Conservation (phyloP, 2,113 vertebrate species). For the Hippocampus abdominalis region DNA sequence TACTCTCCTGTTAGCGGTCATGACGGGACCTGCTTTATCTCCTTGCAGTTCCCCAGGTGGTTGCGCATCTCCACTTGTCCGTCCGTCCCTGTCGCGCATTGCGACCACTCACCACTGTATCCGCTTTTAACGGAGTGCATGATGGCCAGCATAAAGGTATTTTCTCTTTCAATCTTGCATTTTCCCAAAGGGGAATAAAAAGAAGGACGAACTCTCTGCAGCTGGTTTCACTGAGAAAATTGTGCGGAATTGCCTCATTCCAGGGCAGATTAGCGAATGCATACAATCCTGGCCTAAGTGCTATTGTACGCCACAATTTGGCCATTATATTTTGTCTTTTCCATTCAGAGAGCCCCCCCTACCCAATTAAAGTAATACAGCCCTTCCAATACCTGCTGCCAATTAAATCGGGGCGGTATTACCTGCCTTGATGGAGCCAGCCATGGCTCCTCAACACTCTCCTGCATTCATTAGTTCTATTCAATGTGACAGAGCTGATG, state of each 20-base stretch:
- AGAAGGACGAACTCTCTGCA: constrained; percentile 87
- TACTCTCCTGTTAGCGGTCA: constrained; percentile 79
- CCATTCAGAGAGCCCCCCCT: constrained; percentile 84
- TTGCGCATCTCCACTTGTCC: constrained; percentile 82
- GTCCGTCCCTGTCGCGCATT: constrained; percentile 79
- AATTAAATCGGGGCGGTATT: constrained; percentile 97
- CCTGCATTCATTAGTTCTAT: constrained; percentile 93
- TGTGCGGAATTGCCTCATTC: constrained; percentile 99
- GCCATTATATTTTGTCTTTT: constrained; percentile 99
- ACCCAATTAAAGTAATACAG: constrained; percentile 99
- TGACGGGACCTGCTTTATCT: constrained; percentile 85
- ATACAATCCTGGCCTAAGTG: constrained; percentile 97
- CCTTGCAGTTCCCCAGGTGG: constrained; percentile 59
- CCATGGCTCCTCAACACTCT: constrained; percentile 80
- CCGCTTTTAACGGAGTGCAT: constrained; percentile 91
- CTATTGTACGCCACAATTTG: constrained; percentile 98
- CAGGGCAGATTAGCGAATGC: constrained; percentile 98
- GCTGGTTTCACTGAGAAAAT: constrained; percentile 99
- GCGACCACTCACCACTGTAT: constrained; percentile 87
- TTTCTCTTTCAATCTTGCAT: constrained; percentile 99
- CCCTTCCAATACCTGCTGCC: constrained; percentile 98
- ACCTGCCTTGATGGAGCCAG: constrained; percentile 95
- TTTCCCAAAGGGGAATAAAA: constrained; percentile 96
- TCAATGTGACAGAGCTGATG: constrained; percentile 90
- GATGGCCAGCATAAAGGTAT: constrained; percentile 96